These are phyloP conservation scores for Indicator indicator DNA, from an alignment of 2,113 vertebrate species.

Conservation along the genomic window DNA sequence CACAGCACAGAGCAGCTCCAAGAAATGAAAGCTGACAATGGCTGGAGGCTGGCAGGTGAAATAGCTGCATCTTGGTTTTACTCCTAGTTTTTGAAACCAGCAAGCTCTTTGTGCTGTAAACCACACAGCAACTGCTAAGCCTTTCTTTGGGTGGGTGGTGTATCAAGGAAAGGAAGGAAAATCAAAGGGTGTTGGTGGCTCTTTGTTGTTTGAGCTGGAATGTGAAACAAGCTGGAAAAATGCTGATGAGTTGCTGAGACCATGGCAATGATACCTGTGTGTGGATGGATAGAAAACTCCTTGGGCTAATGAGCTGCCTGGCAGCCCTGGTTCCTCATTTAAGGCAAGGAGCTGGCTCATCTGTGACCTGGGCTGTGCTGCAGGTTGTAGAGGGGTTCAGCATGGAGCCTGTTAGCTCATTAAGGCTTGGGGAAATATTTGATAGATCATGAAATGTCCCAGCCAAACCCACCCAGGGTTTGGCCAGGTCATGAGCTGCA, in stretches of 20 bases:
- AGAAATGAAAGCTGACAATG: constrained; percentile 36
- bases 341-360: neutral
- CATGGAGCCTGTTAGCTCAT: neutral
- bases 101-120: neutral
- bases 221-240: neutral
- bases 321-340: neutral
- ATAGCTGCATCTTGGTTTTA: neutral
- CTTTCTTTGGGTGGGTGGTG: neutral
- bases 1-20: neutral
- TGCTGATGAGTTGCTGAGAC: neutral
- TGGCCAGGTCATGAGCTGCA: neutral
- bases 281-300: neutral
- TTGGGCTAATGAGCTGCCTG: neutral
- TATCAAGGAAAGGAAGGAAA: neutral
- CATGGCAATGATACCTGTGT: neutral
- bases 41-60: constrained; percentile 20
- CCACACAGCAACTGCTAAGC: neutral
- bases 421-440: neutral
- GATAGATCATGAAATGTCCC: neutral
- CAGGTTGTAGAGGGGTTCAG: too few species aligned
- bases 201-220: neutral
- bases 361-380: neutral
- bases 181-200: neutral
- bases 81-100: neutral
- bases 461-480: neutral